Evolutionary conservation across 2,113 vertebrate genomes (phyloP), one percentile per base, ranked within the genome.

Genomic region (Apus apus): DNA sequence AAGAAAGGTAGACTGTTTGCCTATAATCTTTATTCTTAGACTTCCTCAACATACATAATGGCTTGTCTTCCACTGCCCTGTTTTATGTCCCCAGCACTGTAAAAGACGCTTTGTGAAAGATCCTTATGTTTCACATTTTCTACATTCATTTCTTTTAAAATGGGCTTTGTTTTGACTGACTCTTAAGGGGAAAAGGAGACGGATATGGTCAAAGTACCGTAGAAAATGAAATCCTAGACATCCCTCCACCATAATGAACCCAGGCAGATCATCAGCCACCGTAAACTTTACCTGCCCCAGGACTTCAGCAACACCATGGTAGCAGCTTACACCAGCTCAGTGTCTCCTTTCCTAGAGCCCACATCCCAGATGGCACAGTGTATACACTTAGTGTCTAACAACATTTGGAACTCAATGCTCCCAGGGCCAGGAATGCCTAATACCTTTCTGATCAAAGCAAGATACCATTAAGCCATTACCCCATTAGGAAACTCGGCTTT

Each of bases 1-100:
- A 97, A 98, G 98, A 98, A 98, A 98, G 97, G 97, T 97, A 97
- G 97, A 91, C 97, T 98, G 98, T 98, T 97, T 97, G 82, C 94
- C 97, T 97, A 98, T 97, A 97, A 98, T 98, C 98, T 98, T 96
- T 91, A 96, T 97, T 97, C 97, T 95, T 92, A n/a, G 95, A 73
- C 97, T 97, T 97, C 97, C 95, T 98, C 84, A 98, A 97, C 97
- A 93, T 98, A 98, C 97, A 97, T 85, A 92, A 91, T 94, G 95
- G 92, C 96, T 97, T 97, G 79, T 76, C 90, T 93, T 97, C 91
- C 80, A n/a, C 8, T 78, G 93, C 96, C 87, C 67, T 88, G 85
- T 95, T 97, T 94, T 90, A 96, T 97, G 94, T 96, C 95, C 90
- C 74, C 78, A 96, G 91, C 89, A 70, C 94, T 94, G 80, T 54